These are phyloP conservation scores for Idaea dimidiata DNA, from an alignment of 2,888 invertebrate species.

Conservation along the genomic window DNA sequence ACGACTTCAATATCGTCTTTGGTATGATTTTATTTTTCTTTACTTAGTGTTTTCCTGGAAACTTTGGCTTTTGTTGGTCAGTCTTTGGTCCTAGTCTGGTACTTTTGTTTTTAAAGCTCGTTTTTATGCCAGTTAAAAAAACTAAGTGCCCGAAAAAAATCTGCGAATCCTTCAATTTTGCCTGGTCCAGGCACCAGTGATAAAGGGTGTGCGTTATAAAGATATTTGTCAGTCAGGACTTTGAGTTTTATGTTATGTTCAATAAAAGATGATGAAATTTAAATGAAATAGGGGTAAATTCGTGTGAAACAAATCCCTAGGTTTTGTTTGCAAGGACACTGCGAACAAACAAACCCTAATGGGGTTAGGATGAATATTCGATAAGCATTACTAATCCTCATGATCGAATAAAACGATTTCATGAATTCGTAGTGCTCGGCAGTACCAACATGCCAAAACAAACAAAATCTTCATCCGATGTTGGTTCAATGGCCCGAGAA, in stretches of 20 bases:
- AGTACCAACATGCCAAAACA: constrained; percentile 34
- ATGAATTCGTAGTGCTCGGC: constrained; percentile 11
- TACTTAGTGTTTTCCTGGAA: neutral
- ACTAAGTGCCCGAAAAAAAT: too few species aligned
- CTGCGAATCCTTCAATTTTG: too few species aligned
- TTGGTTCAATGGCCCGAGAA: constrained; percentile 39
- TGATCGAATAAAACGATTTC: neutral
- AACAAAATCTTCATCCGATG: constrained; percentile 38
- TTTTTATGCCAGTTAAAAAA: too few species aligned
- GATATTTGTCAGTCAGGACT: too few species aligned
- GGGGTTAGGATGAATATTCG: constrained; percentile 1
- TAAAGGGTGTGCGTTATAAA: too few species aligned
- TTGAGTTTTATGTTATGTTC: too few species aligned
- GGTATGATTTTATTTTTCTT: neutral
- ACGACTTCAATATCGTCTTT: constrained; percentile 34
- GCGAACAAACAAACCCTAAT: constrained; percentile 6
- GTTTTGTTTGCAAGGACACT: constrained; percentile 27
- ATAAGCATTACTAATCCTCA: constrained; percentile 1
- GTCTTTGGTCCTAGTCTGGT: too few species aligned
- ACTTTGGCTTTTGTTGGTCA: too few species aligned
- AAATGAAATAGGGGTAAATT: neutral
- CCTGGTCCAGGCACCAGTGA: too few species aligned
- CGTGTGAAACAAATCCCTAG: neutral
- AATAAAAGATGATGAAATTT: neutral
- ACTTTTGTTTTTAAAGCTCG: too few species aligned